Evolutionary conservation across 2,888 invertebrate species (phyloP), one percentile per base, ranked within the genome.

Genomic region (Drymonia ruficornis): DNA sequence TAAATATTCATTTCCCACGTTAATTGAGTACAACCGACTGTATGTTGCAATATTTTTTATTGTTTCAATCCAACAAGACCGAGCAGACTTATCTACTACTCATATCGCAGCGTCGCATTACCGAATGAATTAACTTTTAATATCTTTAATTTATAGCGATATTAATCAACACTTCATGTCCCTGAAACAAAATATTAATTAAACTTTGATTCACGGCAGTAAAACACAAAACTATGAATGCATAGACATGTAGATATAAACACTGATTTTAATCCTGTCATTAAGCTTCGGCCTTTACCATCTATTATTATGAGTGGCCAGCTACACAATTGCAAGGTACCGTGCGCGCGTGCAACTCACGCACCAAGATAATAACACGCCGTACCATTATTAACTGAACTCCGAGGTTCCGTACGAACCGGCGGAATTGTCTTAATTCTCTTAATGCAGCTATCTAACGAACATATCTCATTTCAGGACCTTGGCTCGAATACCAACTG

Each of bases 401-500:
- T 55, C 53, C 63, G 55, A 67, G 76, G 76, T 75, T 72, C 78
- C 85, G 86, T 71, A 45, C 64, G 69, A 78, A 73, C 74, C 67
- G 71, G 60, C 70, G 76, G 80, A 83, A 86, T 86, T 84, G 83
- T 86, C 80, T 84, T 87, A 84, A 86, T 86, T 86, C 78, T 81
- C 77, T 77, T 79, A 78, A 76, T 67, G 68, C 74, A 70, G 77
- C 78, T 87, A 91, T 90, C 90, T 85, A 78, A 84, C 78, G 72
- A 78, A 84, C 85, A 86, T 90, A 90, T 91, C 90, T 89, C 79
- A 86, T 90, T 89, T 86, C 88, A 80, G 84, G 83, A 88, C 91
- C 91, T 91, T 91, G 91, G 89, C 90, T 91, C 68, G 86, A 89
- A 91, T 91, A 89, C 90, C 88, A 81, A 79, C 83, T 84, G 89